Percentiles rank a stretch among this genome's conserved stretches.
phyloP scores from a whole-genome alignment of 2,888 invertebrate species.

The Heliconius ethilla region DNA sequence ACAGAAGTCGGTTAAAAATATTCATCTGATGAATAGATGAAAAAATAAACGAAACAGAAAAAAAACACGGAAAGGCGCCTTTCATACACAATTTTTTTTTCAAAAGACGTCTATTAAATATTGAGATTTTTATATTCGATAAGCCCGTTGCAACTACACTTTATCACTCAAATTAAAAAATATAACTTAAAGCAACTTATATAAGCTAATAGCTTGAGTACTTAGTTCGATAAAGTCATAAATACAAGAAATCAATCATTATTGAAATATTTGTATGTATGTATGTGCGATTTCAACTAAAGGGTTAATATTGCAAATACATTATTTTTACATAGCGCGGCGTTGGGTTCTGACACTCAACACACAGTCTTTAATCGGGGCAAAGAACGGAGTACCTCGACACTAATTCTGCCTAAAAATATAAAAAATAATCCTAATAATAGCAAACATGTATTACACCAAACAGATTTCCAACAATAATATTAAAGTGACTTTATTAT shows the following conservation, averaged over 20 bases:
- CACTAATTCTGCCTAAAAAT: background rate
- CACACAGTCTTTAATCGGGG: background rate
- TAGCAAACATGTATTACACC: background rate
- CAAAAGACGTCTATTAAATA: too few relatives aligned
- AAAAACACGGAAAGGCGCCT: too few relatives aligned
- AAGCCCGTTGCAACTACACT: conserved; percentile 77
- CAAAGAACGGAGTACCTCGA: background rate
- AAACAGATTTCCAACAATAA: background rate
- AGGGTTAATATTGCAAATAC: background rate
- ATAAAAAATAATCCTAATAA: background rate
- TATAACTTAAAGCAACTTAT: conserved; percentile 69
- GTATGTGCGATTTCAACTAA: too few relatives aligned
- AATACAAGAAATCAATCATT: background rate
- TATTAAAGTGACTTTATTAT: background rate
- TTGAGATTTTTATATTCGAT: conserved; percentile 44
- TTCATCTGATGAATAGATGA: too few relatives aligned
- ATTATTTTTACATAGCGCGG: background rate
- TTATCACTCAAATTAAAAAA: conserved; percentile 81
- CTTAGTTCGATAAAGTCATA: background rate
- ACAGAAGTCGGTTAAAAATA: too few relatives aligned
- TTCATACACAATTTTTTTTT: too few relatives aligned
- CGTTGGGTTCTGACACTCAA: background rate
- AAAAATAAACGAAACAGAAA: too few relatives aligned
- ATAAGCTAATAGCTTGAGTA: conserved; percentile 28
- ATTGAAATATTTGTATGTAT: background rate